Conservation (phyloP, 2,797 vertebrate species). For the Oreortyx pictus region DNA sequence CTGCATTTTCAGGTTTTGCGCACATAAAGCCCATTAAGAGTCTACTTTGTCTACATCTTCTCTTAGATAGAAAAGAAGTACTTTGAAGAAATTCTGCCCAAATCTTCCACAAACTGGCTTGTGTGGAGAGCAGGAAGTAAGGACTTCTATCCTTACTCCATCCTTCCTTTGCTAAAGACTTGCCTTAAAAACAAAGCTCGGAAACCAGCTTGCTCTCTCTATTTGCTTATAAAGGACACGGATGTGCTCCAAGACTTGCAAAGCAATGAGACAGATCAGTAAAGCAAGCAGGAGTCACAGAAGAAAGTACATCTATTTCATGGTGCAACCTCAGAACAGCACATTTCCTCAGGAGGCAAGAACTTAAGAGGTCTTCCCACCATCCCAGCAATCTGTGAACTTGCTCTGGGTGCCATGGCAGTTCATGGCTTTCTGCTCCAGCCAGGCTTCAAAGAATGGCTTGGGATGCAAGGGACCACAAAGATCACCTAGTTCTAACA, state of each 20-base stretch:
- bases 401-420: rapidly evolving
- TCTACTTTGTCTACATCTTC: not conserved
- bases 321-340: rapidly evolving
- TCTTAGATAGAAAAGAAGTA: not conserved
- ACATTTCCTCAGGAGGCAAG: not conserved
- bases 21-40: not conserved
- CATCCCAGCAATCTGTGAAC: rapidly evolving
- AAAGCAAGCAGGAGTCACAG: rapidly evolving
- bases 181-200: not conserved
- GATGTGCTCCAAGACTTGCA: not conserved
- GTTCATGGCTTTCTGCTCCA: not conserved
- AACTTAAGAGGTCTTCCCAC: not conserved
- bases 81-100: not conserved
- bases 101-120: not conserved
- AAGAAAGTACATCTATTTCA: rapidly evolving
- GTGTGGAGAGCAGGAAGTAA: not conserved
- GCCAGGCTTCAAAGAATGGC: not conserved
- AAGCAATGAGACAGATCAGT: not conserved
- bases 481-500: too few species aligned
- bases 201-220: not conserved
- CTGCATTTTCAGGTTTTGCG: not conserved
- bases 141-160: not conserved
- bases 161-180: not conserved
- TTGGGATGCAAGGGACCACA: too few species aligned
- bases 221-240: not conserved